Evolutionary conservation across 2,888 invertebrate genomes (phyloP), one percentile per base, ranked within the genome.

Genomic region (Pherbina coryleti): DNA sequence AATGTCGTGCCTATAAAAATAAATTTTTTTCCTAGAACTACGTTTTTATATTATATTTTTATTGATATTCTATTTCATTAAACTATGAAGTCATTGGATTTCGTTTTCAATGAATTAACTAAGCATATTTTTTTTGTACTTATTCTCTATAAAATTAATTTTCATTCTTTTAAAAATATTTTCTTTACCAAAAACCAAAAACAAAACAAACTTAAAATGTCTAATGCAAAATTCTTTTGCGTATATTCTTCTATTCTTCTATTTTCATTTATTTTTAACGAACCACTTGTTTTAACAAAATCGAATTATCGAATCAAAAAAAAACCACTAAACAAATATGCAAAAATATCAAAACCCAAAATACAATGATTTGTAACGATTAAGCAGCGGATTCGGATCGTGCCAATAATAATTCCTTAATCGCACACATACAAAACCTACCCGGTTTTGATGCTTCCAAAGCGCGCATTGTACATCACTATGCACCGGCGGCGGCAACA

Each of bases 391-490:
- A 89, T 84, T 89, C 89, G 85, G 90, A 90, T 89, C 88, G 86
- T 82, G 93, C 92, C 89, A 93, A 93, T 91, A 93, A 92, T 91
- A 92, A 93, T 91, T 93, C 93, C 86, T 91, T 93, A 90, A 92
- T 93, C 90, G 93, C 93, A 88, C 93, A 93, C 90, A 91, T 93
- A 90, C 92, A 92, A 90, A 93, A 92, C 90, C 91, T 93, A 86
- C 93, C 93, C 82, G 93, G 93, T 90, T 93, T 93, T 90, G 93
- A 93, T 91, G 92, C 93, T 84, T 91, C 93, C 89, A 93, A 93
- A 91, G 93, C 93, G 89, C 92, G 93, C 88, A 92, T 93, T 83
- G 93, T 93, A 86, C 93, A 93, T 90, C 93, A 93, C 88, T 93
- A 93, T 90, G 92, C 92, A 72, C 77, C 82, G 70, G 91, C 92